Percentiles rank a stretch among this genome's conserved stretches.
Conservation (phyloP, 2,888 invertebrate genomes). For the Nowickia ferox region DNA sequence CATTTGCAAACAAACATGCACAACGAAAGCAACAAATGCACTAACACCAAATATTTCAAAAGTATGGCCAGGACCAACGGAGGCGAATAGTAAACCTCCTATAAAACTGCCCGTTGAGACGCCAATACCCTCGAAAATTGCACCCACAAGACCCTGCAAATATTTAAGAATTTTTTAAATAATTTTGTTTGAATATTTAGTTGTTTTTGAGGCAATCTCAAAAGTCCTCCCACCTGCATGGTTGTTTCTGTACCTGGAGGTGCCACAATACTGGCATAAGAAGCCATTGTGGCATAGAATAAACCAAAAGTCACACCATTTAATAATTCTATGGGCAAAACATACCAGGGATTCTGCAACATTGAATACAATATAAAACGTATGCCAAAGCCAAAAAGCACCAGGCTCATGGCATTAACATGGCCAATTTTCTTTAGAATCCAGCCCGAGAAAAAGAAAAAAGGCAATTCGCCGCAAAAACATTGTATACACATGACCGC, state of each 20-base stretch:
- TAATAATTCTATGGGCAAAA: conserved; percentile 92
- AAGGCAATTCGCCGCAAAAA: conserved; percentile 93
- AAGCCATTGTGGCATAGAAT: conserved; percentile 94
- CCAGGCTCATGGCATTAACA: conserved; percentile 91
- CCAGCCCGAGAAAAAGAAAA: conserved; percentile 91
- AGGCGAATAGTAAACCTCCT: conserved; percentile 88
- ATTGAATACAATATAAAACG: conserved; percentile 93
- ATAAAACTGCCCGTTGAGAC: conserved; percentile 91
- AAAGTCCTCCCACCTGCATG: conserved; percentile 86
- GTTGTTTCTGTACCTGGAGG: conserved; percentile 94
- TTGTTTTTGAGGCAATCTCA: not conserved
- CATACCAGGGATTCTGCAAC: conserved; percentile 91
- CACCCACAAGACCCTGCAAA: conserved; percentile 91
- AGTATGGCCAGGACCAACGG: conserved; percentile 87
- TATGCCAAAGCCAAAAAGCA: conserved; percentile 90
- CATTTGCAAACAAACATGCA: conserved; percentile 86
- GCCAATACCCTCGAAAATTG: conserved; percentile 93
- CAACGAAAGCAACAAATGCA: conserved; percentile 85
- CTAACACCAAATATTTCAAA: conserved; percentile 89
- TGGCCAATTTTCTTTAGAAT: conserved; percentile 92
- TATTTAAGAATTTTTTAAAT: not conserved
- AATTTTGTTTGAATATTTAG: not conserved
- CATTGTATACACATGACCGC: conserved; percentile 90
- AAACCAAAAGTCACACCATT: conserved; percentile 95
- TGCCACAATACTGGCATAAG: conserved; percentile 92